These are phyloP conservation scores for Synodontis membranacea DNA, from an alignment of 2,113 vertebrate species.

Conservation along the genomic window DNA sequence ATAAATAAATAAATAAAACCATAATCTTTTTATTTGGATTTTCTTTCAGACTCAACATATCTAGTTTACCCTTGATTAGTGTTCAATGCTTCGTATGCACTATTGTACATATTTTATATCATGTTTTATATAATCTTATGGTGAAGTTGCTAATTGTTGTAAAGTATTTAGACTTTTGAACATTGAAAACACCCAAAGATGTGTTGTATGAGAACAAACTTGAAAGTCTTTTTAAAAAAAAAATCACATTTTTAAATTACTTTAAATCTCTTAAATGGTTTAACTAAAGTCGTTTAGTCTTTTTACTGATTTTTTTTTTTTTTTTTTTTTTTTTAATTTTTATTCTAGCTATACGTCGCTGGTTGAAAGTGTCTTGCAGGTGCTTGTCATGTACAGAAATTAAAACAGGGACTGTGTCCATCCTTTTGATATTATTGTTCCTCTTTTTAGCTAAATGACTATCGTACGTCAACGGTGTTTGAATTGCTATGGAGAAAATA, in stretches of 20 bases:
- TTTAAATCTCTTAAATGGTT: conserved; percentile 45
- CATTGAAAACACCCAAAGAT: conserved; percentile 84
- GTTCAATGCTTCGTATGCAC: conserved; percentile 69
- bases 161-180: conserved; percentile 47
- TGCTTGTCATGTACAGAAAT: conserved; percentile 68
- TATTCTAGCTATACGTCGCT: conserved; percentile 41
- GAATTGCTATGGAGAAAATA: conserved; percentile 73
- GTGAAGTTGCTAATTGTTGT: conserved; percentile 45
- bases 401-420: conserved; percentile 49
- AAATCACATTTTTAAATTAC: conserved; percentile 57
- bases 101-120: conserved; percentile 69
- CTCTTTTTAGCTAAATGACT: conserved; percentile 63
- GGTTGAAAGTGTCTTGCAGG: conserved; percentile 66
- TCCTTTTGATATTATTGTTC: conserved; percentile 62
- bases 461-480: conserved; percentile 59
- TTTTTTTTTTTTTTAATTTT: not conserved
- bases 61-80: conserved; percentile 59
- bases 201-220: conserved; percentile 83
- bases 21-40: not conserved
- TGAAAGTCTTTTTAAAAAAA: conserved; percentile 80
- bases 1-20: too few species aligned
- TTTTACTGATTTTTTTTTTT: conserved; percentile 30
- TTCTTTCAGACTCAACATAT: conserved; percentile 36
- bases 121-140: conserved; percentile 49
- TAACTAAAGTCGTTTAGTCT: conserved; percentile 25